Conservation (phyloP, 1,140 invertebrate species). For the Tetramorium parvispinum region DNA sequence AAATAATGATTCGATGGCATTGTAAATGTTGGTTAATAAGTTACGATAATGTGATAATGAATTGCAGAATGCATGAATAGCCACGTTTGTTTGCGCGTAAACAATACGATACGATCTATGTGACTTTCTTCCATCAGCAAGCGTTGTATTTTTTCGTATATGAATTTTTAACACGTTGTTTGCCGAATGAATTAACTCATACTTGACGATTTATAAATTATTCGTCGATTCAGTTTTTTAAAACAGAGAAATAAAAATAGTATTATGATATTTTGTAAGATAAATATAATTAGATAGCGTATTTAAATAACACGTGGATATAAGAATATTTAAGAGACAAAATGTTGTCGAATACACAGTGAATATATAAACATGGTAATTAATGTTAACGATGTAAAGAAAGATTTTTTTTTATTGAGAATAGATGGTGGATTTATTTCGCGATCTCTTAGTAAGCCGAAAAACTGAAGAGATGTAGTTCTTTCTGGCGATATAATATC, state of each 20-base stretch:
- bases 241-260: neutral
- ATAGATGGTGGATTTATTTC: neutral
- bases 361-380: neutral
- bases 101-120: neutral
- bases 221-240: neutral
- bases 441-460: neutral
- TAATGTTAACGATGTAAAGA: neutral
- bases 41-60: constrained; percentile 5
- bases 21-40: constrained; percentile 30
- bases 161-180: neutral
- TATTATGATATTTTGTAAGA: neutral
- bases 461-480: neutral
- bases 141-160: neutral
- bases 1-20: constrained; percentile 24
- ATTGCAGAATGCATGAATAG: neutral
- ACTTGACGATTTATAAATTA: neutral
- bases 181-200: neutral
- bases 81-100: neutral
- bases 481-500: neutral
- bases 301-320: neutral
- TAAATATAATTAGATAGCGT: neutral
- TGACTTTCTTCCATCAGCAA: neutral
- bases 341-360: neutral
- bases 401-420: neutral
- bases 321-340: neutral